Percentiles rank a stretch among this genome's conserved stretches.
Evolutionary conservation across 2,888 invertebrate genomes (phyloP).

Genomic region (Rosalia funebris): DNA sequence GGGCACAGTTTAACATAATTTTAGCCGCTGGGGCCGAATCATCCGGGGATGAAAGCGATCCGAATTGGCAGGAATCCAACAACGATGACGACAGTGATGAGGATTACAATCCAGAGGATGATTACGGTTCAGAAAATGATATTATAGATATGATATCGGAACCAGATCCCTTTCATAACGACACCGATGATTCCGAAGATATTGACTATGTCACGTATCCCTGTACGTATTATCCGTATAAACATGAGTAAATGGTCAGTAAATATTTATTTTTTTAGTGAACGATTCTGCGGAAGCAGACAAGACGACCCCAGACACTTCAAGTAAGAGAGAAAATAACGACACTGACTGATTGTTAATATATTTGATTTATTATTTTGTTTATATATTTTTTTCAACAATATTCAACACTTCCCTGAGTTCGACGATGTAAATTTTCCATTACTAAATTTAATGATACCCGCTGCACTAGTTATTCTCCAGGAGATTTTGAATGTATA

Average conservation of each 20-base stretch:
- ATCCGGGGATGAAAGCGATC: slow-evolving; percentile 25
- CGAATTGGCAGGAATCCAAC: slow-evolving; percentile 13
- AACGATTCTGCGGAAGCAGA: slow-evolving; percentile 10
- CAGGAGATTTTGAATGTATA: no score
- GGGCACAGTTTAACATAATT: slow-evolving; percentile 8
- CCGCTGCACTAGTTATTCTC: no score
- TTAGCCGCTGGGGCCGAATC: slow-evolving; percentile 8
- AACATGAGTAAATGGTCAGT: not conserved
- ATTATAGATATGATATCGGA: slow-evolving; percentile 27
- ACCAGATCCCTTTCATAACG: slow-evolving; percentile 27
- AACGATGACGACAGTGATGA: slow-evolving; percentile 29
- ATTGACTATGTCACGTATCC: slow-evolving; percentile 41
- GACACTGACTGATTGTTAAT: slow-evolving; percentile 38
- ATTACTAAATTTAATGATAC: no score
- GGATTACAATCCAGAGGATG: slow-evolving; percentile 30
- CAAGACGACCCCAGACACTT: slow-evolving; percentile 1
- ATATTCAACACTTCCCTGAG: slow-evolving; percentile 20
- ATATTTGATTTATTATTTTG: slow-evolving; percentile 34
- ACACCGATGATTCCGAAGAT: slow-evolving; percentile 35
- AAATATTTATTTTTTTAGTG: slow-evolving; percentile 12
- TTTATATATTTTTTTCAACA: slow-evolving; percentile 32
- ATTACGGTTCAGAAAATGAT: slow-evolving; percentile 24
- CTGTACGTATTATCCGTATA: not conserved
- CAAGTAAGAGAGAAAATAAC: slow-evolving; percentile 18
- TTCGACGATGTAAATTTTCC: slow-evolving; percentile 3